Conservation (phyloP, 2,888 invertebrate species). For the Latrodectus hesperus region DNA sequence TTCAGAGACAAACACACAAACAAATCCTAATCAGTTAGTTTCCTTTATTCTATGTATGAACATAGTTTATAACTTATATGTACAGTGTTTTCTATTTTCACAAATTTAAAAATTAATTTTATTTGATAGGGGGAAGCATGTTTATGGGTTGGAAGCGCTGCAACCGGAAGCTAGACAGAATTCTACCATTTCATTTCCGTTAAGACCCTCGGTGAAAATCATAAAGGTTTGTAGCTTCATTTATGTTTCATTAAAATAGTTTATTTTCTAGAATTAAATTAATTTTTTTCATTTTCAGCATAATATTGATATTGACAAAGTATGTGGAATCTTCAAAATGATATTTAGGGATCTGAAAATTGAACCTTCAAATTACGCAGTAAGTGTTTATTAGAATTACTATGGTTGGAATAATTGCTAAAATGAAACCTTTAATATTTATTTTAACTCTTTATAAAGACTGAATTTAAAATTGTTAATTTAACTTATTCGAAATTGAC, state of each 20-base stretch:
- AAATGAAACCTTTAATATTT: too few relatives aligned
- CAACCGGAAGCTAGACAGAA: slow-evolving; percentile 75
- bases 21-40: too few relatives aligned
- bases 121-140: slow-evolving; percentile 71
- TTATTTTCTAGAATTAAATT: slow-evolving; percentile 22
- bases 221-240: slow-evolving; percentile 74
- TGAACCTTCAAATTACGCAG: slow-evolving; percentile 76
- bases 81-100: too few relatives aligned
- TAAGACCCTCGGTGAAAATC: slow-evolving; percentile 76
- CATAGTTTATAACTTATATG: too few relatives aligned
- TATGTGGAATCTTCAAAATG: slow-evolving; percentile 77
- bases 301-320: slow-evolving; percentile 75
- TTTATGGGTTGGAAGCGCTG: slow-evolving; percentile 77
- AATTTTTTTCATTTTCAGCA: slow-evolving; percentile 72
- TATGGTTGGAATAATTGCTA: too few relatives aligned
- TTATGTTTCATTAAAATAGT: slow-evolving; percentile 56
- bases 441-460: too few relatives aligned
- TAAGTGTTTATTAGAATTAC: slow-evolving; percentile 70
- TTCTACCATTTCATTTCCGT: slow-evolving; percentile 75
- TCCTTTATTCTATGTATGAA: too few relatives aligned
- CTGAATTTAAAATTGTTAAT: too few relatives aligned
- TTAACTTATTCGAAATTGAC: too few relatives aligned
- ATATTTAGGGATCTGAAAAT: slow-evolving; percentile 77
- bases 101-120: neutral
- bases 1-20: too few relatives aligned